A percentile compares a stretch with the other conserved stretches of the same genome.
phyloP scores from a whole-genome alignment of 2,797 vertebrate genomes.

The Lepilemur ruficaudatus region DNA sequence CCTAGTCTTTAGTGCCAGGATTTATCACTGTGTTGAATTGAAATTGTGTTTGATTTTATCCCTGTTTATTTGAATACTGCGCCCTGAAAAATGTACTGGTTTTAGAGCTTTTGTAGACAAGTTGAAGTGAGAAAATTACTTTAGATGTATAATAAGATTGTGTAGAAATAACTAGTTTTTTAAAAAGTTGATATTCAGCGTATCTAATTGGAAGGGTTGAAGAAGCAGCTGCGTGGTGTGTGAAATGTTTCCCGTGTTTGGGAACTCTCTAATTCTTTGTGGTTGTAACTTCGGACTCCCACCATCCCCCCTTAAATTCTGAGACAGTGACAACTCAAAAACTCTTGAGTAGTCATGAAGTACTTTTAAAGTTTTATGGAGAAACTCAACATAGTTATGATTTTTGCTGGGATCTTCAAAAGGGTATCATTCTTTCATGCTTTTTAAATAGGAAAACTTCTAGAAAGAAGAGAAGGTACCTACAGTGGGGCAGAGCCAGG shows the following conservation, averaged over 20 bases:
- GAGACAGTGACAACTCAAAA: background rate
- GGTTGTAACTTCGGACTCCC: background rate
- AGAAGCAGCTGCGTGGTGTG: background rate
- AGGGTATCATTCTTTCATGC: background rate
- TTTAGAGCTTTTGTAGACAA: background rate
- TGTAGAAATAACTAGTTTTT: background rate
- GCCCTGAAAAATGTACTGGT: background rate
- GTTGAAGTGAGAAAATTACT: background rate
- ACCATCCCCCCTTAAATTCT: background rate
- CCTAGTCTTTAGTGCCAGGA: background rate
- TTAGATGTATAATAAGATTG: background rate
- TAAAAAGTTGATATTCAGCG: background rate
- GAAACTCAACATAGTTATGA: background rate
- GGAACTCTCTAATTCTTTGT: background rate
- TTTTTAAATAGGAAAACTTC: background rate
- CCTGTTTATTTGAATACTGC: background rate
- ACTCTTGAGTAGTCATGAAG: background rate
- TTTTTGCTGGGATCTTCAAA: conserved; percentile 5
- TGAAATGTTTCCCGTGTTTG: background rate
- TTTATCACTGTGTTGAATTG: background rate
- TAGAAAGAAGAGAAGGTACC: background rate
- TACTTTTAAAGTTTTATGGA: conserved; percentile 3
- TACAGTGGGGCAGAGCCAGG: background rate
- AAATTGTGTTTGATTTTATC: conserved; percentile 1
- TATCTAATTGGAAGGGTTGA: conserved; percentile 8